Base-by-base conservation (phyloP, 2,113 vertebrate species). In the Pogona vitticeps region DNA sequence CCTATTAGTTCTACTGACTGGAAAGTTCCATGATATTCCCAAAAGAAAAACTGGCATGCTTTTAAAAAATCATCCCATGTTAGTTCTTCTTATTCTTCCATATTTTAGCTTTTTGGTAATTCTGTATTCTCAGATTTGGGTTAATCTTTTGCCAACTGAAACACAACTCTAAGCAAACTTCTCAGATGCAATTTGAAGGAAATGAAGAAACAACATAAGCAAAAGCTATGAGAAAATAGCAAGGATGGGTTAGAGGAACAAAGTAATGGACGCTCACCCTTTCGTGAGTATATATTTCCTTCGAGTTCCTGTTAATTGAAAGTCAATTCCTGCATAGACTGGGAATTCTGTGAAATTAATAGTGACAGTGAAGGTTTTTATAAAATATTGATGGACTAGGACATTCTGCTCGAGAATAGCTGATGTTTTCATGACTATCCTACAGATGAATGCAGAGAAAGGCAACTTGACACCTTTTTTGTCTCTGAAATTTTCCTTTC, bases 281-380 rank as follows among this genome's bases (percentile, higher is more conserved):
- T 95, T 92, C 88, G 91, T 71, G 89, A 87, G 81, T 87, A 90
- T 93, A 86, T 89, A 91, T 85, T 94, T 93, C 81, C 94, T 95
- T 95, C 93, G 36, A 90, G 28, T 61, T 92, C 59, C 94, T 93
- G 93, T 92, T 93, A 96, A 93, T 93, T 88, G 88, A 95, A 92
- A 93, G 91, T 86, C 79, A 92, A 92, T 92, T 94, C 88, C 52
- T 89, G 68, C 95, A 94, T 95, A 87, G 1, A n/a, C 20, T 91
- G 52, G 21, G 26, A 90, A 76, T 83, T 63, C 2, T 2, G 79
- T 86, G 46, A 92, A 92, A 94, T 91, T 88, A 82, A 92, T 86
- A 94, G 38, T 38, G 3, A 88, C 46, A 91, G 84, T 68, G 26
- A 92, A 94, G 65, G 87, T n/a, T 82, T 38, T 7, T 81, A 65